phyloP scores from a whole-genome alignment of 1,140 invertebrate genomes.

The Bombus pyrosoma region DNA sequence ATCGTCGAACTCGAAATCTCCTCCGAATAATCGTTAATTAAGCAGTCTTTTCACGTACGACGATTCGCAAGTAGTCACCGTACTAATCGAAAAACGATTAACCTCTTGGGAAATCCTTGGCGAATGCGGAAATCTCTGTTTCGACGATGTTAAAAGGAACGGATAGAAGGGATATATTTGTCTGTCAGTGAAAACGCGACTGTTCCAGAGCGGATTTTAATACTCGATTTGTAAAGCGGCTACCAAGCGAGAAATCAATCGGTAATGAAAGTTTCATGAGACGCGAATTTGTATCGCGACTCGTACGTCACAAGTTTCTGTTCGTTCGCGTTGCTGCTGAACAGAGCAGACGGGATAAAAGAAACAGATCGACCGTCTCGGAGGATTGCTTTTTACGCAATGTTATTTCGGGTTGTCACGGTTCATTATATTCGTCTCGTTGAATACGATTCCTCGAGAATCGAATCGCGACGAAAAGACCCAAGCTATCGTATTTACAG shows the following conservation, averaged over 20 bases:
- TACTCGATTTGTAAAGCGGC: slow-evolving; percentile 22
- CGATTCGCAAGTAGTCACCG: background rate
- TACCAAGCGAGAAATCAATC: background rate
- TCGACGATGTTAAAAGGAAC: background rate
- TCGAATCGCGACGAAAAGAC: background rate
- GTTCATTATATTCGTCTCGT: slow-evolving; percentile 27
- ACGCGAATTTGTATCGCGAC: slow-evolving; percentile 13
- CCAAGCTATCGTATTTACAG: background rate
- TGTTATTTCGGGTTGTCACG: slow-evolving; percentile 27
- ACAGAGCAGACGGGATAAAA: background rate
- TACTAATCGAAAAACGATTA: slow-evolving; percentile 2
- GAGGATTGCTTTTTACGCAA: slow-evolving; percentile 10
- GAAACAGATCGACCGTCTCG: background rate
- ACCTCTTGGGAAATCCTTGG: background rate
- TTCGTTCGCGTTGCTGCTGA: background rate
- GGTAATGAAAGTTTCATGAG: slow-evolving; percentile 38
- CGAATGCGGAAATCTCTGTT: background rate
- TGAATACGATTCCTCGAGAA: background rate
- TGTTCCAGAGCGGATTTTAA: background rate
- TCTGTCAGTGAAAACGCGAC: background rate
- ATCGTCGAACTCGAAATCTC: background rate
- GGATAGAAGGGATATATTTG: background rate
- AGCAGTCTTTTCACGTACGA: background rate
- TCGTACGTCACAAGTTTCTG: background rate
- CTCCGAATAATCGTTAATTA: background rate